Evolutionary conservation across 2,888 invertebrate species (phyloP).

Genomic region (Adelphocoris suturalis): DNA sequence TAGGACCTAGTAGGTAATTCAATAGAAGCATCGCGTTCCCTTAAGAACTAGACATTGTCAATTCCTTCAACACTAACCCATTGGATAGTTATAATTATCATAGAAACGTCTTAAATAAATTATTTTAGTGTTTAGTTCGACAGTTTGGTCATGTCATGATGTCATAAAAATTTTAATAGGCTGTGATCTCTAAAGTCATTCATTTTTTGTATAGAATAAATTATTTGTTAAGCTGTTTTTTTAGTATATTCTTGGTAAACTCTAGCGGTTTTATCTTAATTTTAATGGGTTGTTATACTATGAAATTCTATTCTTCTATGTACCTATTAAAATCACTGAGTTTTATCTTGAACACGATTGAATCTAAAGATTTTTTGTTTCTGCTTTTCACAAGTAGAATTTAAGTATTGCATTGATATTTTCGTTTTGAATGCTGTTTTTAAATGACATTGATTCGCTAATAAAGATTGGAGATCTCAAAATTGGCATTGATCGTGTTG

Average conservation of each 20-base stretch:
- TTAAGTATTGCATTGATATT: background rate
- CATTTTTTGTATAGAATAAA: constrained; percentile 24
- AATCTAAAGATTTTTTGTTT: background rate
- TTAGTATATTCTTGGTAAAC: constrained; percentile 18
- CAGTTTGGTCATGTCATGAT: constrained; percentile 34
- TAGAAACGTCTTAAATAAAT: background rate
- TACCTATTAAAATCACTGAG: background rate
- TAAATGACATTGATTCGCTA: constrained; percentile 58
- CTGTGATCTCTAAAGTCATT: constrained; percentile 64
- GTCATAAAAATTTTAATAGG: constrained; percentile 49
- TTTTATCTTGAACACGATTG: background rate
- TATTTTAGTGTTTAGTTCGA: constrained; percentile 12
- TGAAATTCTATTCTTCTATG: constrained; percentile 44
- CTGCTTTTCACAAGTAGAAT: background rate
- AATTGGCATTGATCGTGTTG: constrained; percentile 44
- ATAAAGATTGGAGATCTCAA: constrained; percentile 57
- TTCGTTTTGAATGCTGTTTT: constrained; percentile 12
- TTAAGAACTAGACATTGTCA: background rate
- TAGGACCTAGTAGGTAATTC: background rate
- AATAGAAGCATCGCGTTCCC: too few relatives aligned
- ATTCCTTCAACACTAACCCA: background rate
- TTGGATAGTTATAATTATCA: background rate
- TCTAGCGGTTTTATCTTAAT: background rate
- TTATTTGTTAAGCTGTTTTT: constrained; percentile 39
- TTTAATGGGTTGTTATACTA: constrained; percentile 17